Evolutionary conservation across 2,888 invertebrate species (phyloP).

Genomic region (Oasisia sp.): DNA sequence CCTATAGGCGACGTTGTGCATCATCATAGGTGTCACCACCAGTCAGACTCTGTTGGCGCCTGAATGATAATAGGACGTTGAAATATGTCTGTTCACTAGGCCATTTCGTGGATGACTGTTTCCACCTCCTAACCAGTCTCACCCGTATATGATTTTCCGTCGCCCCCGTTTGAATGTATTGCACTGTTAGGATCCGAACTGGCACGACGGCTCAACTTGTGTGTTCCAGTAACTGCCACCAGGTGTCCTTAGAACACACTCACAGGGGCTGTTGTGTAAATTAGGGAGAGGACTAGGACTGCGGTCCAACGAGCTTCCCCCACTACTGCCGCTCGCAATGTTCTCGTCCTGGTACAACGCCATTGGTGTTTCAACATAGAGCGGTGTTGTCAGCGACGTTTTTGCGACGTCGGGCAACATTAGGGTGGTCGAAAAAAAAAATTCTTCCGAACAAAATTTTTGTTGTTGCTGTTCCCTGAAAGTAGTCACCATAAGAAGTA

Average conservation of each 20-base stretch:
- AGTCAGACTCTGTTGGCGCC: background rate
- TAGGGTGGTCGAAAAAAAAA: no score
- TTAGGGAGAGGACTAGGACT: background rate
- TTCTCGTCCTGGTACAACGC: background rate
- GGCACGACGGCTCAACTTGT: background rate
- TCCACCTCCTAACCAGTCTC: background rate
- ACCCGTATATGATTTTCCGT: background rate
- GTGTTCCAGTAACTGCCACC: background rate
- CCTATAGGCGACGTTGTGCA: no score
- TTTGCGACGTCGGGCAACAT: background rate
- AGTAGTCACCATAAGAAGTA: no score
- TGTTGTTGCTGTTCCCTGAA: no score
- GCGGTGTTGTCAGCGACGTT: constrained; percentile 35
- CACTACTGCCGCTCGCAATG: background rate
- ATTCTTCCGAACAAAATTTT: no score
- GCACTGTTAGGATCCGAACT: background rate
- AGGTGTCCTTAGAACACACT: background rate
- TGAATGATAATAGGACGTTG: background rate
- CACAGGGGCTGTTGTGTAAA: background rate
- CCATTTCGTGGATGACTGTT: background rate
- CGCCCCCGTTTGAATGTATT: background rate
- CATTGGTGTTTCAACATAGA: background rate
- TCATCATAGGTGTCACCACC: background rate
- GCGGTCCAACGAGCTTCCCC: background rate
- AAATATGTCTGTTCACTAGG: background rate